Conservation (phyloP, 2,888 invertebrate species). For the Macrophya alboannulata region DNA sequence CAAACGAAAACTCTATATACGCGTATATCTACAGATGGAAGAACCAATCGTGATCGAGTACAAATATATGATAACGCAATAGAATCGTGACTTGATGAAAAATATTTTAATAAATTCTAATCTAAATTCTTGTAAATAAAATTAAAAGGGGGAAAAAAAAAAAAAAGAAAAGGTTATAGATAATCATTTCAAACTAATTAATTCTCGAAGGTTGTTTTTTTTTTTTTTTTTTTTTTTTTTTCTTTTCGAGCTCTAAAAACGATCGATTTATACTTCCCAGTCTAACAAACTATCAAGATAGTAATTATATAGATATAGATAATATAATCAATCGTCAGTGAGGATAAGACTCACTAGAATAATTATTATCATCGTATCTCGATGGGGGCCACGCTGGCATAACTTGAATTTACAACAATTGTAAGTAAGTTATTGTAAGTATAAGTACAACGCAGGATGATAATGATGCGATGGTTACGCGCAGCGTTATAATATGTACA, state of each 20-base stretch:
- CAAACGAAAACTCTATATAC: too few relatives aligned
- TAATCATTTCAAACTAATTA: not conserved
- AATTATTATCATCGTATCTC: not conserved
- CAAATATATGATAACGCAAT: too few relatives aligned
- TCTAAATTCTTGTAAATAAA: not conserved
- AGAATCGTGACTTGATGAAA: not conserved
- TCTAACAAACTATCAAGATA: not conserved
- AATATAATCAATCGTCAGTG: not conserved
- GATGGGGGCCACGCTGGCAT: constrained; percentile 6
- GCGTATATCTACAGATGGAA: too few relatives aligned
- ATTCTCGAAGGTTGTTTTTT: not conserved
- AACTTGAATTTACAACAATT: not conserved
- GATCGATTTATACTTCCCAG: not conserved
- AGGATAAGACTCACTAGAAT: not conserved
- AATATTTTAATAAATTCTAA: not conserved
- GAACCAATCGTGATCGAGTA: not conserved
- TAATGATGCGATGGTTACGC: not conserved
- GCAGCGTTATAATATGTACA: not conserved
- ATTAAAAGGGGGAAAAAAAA: too few relatives aligned
- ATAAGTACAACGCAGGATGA: not conserved
- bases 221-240: not conserved
- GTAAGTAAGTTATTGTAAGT: not conserved
- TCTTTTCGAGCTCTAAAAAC: not conserved
- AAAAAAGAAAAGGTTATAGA: not conserved
- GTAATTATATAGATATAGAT: too few relatives aligned